phyloP scores from a whole-genome alignment of 1,140 invertebrate genomes.

The Drosophila seguyi region DNA sequence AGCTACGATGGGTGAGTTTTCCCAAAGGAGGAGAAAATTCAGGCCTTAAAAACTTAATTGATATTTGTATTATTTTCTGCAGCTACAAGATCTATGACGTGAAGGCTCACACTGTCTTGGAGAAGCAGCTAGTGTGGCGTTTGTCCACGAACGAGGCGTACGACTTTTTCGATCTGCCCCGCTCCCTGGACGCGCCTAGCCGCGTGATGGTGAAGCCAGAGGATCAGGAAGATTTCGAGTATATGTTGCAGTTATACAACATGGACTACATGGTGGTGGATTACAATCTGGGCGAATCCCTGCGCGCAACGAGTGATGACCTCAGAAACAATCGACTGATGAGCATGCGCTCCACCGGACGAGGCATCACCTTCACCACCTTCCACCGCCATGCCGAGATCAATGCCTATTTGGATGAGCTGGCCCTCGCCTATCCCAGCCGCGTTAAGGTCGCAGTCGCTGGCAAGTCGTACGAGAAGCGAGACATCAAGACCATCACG shows the following conservation, averaged over 20 bases:
- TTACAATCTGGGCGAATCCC: slow-evolving; percentile 54
- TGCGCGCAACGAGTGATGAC: slow-evolving; percentile 32
- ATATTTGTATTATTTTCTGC: not conserved
- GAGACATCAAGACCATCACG: slow-evolving; percentile 86
- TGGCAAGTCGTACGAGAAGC: slow-evolving; percentile 86
- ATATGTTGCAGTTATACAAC: slow-evolving; percentile 43
- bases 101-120: slow-evolving; percentile 48
- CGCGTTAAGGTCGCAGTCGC: slow-evolving; percentile 84
- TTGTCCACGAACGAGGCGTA: slow-evolving; percentile 57
- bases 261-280: slow-evolving; percentile 54
- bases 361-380: slow-evolving; percentile 60
- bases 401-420: slow-evolving; percentile 86
- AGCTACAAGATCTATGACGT: slow-evolving; percentile 80
- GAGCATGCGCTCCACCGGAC: slow-evolving; percentile 33
- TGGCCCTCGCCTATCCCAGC: slow-evolving; percentile 85
- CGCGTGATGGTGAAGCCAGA: slow-evolving; percentile 75
- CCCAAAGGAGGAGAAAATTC: not conserved
- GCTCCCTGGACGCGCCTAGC: slow-evolving; percentile 41
- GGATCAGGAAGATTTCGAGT: slow-evolving; percentile 66
- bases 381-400: slow-evolving; percentile 85
- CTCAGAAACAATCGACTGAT: slow-evolving; percentile 51
- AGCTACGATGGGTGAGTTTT: slow-evolving; percentile 78
- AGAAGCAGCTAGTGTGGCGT: slow-evolving; percentile 67
- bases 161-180: slow-evolving; percentile 74
- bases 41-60: no score